These are phyloP conservation scores for Acanthaster planci DNA, from an alignment of 35 echinoderm and acorn worm species.

Conservation along the genomic window DNA sequence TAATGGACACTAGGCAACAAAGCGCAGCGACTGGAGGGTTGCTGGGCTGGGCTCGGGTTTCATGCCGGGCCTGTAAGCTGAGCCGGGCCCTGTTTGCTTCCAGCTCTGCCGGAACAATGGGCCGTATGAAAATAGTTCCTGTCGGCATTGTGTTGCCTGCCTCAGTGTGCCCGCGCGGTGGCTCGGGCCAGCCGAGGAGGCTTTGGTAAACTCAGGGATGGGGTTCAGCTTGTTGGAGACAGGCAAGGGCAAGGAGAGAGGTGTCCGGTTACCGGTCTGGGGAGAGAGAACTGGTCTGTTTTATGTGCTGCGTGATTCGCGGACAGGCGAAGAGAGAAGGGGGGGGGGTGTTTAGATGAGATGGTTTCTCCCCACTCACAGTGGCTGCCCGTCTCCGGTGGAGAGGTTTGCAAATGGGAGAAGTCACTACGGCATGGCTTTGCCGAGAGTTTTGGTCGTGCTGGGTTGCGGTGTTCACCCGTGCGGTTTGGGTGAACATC, in stretches of 20 bases:
- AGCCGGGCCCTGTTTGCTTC: slow-evolving; percentile 24
- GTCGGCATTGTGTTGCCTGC: slow-evolving; percentile 22
- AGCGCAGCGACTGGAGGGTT: slow-evolving; percentile 11
- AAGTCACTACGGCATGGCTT: background rate
- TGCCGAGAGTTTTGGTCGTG: background rate
- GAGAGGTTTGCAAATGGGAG: slow-evolving; percentile 2
- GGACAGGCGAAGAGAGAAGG: too few relatives aligned
- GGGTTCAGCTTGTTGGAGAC: background rate
- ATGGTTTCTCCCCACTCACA: background rate
- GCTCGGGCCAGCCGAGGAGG: background rate
- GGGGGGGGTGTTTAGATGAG: too few relatives aligned
- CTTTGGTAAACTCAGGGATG: slow-evolving; percentile 1
- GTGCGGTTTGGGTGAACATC: slow-evolving; percentile 8
- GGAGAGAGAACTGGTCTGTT: background rate
- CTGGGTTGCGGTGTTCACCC: too few relatives aligned
- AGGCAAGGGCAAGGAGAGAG: background rate
- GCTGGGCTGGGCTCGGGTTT: slow-evolving; percentile 10
- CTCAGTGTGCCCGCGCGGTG: background rate
- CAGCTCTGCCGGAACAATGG: background rate
- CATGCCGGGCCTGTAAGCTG: background rate
- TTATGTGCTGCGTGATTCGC: too few relatives aligned
- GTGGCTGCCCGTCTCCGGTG: background rate
- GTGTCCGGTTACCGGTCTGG: slow-evolving; percentile 21
- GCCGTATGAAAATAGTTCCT: slow-evolving; percentile 28
- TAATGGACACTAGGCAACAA: slow-evolving; percentile 28